Conservation (phyloP, 2,888 invertebrate genomes). For the Leptopterna dolabrata region DNA sequence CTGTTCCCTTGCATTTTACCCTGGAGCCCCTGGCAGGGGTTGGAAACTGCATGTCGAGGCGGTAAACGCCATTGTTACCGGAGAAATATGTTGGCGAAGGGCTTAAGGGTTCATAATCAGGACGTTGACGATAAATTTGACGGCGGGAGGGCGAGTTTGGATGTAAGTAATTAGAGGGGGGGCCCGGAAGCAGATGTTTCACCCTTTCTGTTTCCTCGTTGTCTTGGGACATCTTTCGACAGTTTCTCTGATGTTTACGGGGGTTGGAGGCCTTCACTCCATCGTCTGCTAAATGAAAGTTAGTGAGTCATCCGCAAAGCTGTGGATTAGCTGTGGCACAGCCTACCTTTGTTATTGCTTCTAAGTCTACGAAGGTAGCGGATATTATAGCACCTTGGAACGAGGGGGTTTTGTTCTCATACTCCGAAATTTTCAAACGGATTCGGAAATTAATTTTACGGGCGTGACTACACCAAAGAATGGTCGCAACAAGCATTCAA, state of each 20-base stretch:
- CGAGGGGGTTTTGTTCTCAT: no score
- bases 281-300: background rate
- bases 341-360: no score
- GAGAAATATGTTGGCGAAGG: background rate
- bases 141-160: slow-evolving; percentile 2
- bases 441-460: no score
- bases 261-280: background rate
- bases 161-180: slow-evolving; percentile 28
- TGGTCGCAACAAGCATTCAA: no score
- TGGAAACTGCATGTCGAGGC: slow-evolving; percentile 23
- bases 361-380: no score
- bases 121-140: slow-evolving; percentile 38
- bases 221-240: background rate
- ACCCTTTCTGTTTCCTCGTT: background rate
- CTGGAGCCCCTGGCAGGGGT: background rate
- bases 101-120: slow-evolving; percentile 18
- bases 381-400: no score
- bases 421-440: no score
- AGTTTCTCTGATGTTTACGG: background rate
- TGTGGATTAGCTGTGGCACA: no score
- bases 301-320: background rate
- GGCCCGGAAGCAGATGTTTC: slow-evolving; percentile 25
- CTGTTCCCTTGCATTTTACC: slow-evolving; percentile 20
- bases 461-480: no score
- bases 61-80: slow-evolving; percentile 1